Evolutionary conservation across 37 sponge, comb jelly and placozoan species (phyloP).

Genomic region (Oopsacas minuta): DNA sequence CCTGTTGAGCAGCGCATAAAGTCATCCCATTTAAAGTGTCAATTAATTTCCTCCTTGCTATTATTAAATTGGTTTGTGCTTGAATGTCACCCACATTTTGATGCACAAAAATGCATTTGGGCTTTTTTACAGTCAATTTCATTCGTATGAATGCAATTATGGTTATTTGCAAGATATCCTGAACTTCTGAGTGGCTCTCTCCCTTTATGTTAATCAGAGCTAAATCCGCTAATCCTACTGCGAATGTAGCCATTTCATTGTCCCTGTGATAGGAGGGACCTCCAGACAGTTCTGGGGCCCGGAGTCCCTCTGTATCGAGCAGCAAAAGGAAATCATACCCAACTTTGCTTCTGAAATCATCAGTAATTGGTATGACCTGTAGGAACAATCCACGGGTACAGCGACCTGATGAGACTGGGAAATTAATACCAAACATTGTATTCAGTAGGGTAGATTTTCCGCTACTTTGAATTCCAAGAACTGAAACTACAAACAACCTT

Average conservation of each 20-base stretch:
- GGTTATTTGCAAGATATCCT: conserved; percentile 31
- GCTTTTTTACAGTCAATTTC: conserved; percentile 4
- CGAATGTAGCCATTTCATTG: conserved; percentile 28
- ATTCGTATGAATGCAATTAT: conserved; percentile 32
- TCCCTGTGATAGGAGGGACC: not conserved
- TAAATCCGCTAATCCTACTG: conserved; percentile 25
- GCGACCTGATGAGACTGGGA: conserved; percentile 26
- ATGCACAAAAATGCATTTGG: conserved; percentile 31
- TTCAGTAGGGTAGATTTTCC: conserved; percentile 37
- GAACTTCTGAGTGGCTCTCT: conserved; percentile 21
- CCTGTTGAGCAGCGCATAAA: conserved; percentile 24
- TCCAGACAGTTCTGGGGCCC: conserved; percentile 25
- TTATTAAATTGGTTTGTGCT: not conserved
- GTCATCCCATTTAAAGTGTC: conserved; percentile 27
- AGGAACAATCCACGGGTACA: conserved; percentile 31
- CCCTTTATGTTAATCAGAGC: conserved; percentile 32
- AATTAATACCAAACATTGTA: conserved; percentile 26
- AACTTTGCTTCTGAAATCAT: not conserved
- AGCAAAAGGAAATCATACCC: conserved; percentile 19
- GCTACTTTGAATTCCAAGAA: conserved; percentile 26
- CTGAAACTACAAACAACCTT: conserved; percentile 14
- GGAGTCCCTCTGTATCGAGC: conserved; percentile 28
- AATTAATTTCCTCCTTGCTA: conserved; percentile 20
- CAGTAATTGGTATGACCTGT: conserved; percentile 22
- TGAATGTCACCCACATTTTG: conserved; percentile 25